These are phyloP conservation scores for Fissipunctia ypsillon DNA, from an alignment of 2,888 invertebrate genomes.

Conservation along the genomic window DNA sequence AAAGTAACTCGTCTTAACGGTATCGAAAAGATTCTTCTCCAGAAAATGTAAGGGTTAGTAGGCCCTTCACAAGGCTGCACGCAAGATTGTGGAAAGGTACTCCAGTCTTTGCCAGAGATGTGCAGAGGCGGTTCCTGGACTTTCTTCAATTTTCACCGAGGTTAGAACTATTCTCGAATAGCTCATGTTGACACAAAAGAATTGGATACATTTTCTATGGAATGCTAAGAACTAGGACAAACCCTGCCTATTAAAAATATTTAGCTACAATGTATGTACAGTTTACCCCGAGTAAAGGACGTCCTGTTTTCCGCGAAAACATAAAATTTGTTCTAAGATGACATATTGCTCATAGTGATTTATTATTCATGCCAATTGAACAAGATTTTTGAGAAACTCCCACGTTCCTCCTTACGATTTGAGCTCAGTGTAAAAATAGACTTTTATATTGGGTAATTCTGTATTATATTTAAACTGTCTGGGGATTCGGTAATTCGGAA, in stretches of 20 bases:
- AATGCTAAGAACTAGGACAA: neutral
- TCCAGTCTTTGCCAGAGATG: neutral
- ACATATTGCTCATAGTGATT: conserved; percentile 34
- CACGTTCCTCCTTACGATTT: conserved; percentile 20
- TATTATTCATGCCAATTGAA: conserved; percentile 44
- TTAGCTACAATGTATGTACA: neutral
- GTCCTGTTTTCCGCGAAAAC: conserved; percentile 6
- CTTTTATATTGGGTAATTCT: conserved; percentile 39
- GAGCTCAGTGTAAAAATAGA: conserved; percentile 42
- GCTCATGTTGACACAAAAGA: neutral
- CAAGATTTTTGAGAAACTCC: conserved; percentile 46
- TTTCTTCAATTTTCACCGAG: neutral
- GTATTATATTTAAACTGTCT: conserved; percentile 38
- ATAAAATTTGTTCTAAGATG: conserved; percentile 31
- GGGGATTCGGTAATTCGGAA: conserved; percentile 32
- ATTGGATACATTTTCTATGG: neutral
- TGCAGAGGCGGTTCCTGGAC: neutral
- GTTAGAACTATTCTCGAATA: neutral
- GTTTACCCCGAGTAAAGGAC: conserved; percentile 2
- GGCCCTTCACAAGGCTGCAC: neutral
- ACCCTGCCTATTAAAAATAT: neutral
- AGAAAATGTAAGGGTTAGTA: neutral
- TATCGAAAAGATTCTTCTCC: neutral
- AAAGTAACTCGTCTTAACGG: no score
- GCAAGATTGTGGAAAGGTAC: neutral